phyloP scores from a whole-genome alignment of 2,113 vertebrate genomes.

The Neopipo cinnamomea region DNA sequence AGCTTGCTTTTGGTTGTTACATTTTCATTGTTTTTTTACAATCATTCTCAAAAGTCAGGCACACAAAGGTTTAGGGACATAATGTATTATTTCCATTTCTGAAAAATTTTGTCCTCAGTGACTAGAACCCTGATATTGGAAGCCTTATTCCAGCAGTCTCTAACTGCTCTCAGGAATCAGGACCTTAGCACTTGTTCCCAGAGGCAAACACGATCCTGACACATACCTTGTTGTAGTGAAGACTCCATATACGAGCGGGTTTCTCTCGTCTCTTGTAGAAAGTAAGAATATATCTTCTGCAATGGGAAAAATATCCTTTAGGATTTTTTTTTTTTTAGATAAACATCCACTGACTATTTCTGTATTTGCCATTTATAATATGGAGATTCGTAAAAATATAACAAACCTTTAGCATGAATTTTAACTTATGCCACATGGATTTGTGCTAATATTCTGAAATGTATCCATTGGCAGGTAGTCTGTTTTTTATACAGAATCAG shows the following conservation, averaged over 20 bases:
- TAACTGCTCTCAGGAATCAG: neutral
- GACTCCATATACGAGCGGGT: conserved; percentile 89
- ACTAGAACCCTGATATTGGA: neutral
- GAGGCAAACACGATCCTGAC: neutral
- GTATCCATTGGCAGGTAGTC: neutral
- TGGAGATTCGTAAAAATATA: neutral
- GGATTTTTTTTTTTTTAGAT: neutral
- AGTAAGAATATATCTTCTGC: conserved; percentile 94
- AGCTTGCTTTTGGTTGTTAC: neutral
- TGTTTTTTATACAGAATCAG: neutral
- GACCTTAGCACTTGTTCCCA: neutral
- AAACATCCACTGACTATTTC: neutral
- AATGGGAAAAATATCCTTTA: conserved; percentile 27
- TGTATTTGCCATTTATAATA: neutral
- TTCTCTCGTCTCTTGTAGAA: conserved; percentile 91
- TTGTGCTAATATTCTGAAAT: neutral
- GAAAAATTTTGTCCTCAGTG: neutral
- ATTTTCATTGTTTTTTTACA: neutral
- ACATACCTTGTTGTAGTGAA: conserved; percentile 96
- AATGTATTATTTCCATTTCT: neutral
- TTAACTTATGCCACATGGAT: neutral
- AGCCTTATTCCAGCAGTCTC: neutral
- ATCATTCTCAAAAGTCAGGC: neutral
- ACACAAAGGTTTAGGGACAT: neutral
- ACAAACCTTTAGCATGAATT: neutral